phyloP scores from a whole-genome alignment of 2,888 invertebrate species.

The Flabesymbios commensalis region DNA sequence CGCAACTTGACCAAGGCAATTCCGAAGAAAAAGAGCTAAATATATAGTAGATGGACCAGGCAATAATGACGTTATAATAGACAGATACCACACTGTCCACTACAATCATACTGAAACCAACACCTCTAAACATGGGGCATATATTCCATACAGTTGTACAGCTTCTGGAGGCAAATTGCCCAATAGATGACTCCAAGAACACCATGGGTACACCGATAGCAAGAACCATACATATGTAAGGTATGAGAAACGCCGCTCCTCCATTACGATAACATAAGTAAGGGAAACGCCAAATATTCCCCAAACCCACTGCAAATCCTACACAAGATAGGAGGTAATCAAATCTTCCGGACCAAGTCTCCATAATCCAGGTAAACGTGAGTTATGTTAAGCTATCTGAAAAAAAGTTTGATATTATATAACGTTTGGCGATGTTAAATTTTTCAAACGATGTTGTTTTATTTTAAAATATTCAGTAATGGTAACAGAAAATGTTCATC shows the following conservation, averaged over 20 bases:
- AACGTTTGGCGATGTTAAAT: too few species aligned
- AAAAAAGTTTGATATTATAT: too few species aligned
- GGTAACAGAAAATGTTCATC: too few species aligned
- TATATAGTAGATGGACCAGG: conserved; percentile 62
- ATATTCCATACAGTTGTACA: conserved; percentile 68
- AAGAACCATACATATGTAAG: conserved; percentile 67
- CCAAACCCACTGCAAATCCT: conserved; percentile 35
- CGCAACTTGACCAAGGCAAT: conserved; percentile 60
- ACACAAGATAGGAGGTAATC: conserved; percentile 33
- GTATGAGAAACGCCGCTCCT: conserved; percentile 71
- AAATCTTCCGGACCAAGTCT: too few species aligned
- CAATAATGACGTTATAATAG: conserved; percentile 62
- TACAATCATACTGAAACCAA: conserved; percentile 61
- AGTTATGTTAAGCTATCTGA: too few species aligned
- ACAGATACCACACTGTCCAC: conserved; percentile 60
- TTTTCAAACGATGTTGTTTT: too few species aligned
- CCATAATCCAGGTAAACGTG: too few species aligned
- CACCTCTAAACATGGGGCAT: conserved; percentile 67
- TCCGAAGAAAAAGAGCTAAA: conserved; percentile 56
- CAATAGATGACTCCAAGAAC: conserved; percentile 68
- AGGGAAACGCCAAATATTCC: conserved; percentile 35
- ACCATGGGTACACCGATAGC: conserved; percentile 69
- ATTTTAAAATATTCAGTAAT: too few species aligned
- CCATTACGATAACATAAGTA: conserved; percentile 33
- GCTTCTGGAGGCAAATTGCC: conserved; percentile 68